A percentile compares a stretch with the other conserved stretches of the same genome.
phyloP scores from a whole-genome alignment of 2,113 vertebrate species.

The Phyllostomus hastatus region DNA sequence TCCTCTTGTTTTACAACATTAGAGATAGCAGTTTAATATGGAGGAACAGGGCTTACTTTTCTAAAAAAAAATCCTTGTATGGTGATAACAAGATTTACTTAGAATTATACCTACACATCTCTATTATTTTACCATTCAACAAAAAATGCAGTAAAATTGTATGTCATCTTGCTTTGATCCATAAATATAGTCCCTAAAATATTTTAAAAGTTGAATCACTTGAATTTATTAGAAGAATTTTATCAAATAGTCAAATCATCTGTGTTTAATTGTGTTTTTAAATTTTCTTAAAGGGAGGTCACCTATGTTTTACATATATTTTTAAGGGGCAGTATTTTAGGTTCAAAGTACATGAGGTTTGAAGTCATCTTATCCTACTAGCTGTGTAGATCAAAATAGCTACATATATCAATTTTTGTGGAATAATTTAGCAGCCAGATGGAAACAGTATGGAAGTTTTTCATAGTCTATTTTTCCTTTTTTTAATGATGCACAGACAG shows the following conservation, averaged over 20 bases:
- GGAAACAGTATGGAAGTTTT: not conserved
- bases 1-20: not conserved
- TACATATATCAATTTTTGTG: not conserved
- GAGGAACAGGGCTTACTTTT: not conserved
- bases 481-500: not conserved
- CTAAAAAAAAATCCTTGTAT: not conserved
- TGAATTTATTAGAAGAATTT: slow-evolving; percentile 1
- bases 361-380: not conserved
- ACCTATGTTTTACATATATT: not conserved
- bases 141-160: not conserved
- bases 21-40: not conserved
- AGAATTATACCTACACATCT: not conserved
- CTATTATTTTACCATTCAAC: not conserved
- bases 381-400: not conserved
- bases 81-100: not conserved
- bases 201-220: not conserved
- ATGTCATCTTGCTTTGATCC: not conserved
- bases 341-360: not conserved
- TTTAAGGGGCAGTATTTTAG: slow-evolving; percentile 16
- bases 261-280: not conserved
- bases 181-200: not conserved
- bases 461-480: slow-evolving; percentile 3
- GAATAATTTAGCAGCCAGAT: not conserved
- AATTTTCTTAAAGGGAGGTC: not conserved
- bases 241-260: slow-evolving; percentile 6